Conservation (phyloP, 1,140 invertebrate species). For the Drosophila trapezifrons region DNA sequence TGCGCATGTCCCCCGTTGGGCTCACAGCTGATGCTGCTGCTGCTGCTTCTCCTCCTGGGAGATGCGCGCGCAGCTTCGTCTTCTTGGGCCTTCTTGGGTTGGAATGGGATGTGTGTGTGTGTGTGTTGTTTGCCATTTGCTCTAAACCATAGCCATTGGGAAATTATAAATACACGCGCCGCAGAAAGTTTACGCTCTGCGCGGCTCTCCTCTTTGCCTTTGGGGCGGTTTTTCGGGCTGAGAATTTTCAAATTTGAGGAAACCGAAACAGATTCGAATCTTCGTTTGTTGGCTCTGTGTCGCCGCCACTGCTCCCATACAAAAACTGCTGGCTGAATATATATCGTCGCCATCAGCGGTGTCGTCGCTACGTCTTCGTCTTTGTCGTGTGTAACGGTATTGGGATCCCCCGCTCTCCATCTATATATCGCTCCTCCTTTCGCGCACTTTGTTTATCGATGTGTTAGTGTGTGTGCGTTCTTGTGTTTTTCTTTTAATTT, state of each 20-base stretch:
- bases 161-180: conserved; percentile 75
- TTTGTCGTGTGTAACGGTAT: conserved; percentile 69
- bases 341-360: conserved; percentile 27
- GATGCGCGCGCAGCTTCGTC: conserved; percentile 67
- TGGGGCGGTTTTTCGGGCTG: conserved; percentile 44
- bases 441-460: conserved; percentile 74
- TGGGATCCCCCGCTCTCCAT: conserved; percentile 33
- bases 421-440: conserved; percentile 36
- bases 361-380: conserved; percentile 43
- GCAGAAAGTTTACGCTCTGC: conserved; percentile 56
- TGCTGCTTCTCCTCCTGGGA: conserved; percentile 1
- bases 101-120: conserved; percentile 3
- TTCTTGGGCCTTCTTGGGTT: conserved; percentile 11
- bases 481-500: conserved; percentile 36
- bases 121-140: conserved; percentile 55
- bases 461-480: conserved; percentile 36
- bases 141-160: conserved; percentile 57
- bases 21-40: conserved; percentile 40
- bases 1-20: conserved; percentile 27
- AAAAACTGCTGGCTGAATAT: conserved; percentile 4
- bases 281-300: conserved; percentile 82
- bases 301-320: conserved; percentile 47
- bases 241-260: conserved; percentile 68
- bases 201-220: conserved; percentile 14
- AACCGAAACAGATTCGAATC: conserved; percentile 82